These are phyloP conservation scores for Anoplophora glabripennis DNA, from an alignment of 1,140 invertebrate species.

Conservation along the genomic window DNA sequence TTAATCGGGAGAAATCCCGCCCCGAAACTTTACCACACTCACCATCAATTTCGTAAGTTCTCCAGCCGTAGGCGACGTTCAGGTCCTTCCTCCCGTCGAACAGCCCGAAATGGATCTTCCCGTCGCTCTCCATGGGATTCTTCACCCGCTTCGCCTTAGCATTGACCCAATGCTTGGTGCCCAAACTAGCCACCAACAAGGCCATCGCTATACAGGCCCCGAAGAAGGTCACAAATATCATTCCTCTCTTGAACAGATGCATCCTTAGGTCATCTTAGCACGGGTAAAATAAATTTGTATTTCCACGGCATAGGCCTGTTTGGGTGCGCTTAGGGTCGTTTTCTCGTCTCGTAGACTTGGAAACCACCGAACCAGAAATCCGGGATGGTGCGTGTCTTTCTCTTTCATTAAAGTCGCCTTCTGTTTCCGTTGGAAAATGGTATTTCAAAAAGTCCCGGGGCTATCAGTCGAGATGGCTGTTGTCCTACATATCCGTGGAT, in stretches of 20 bases:
- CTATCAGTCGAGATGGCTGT: no score
- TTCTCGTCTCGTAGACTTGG: no score
- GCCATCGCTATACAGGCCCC: conserved; percentile 79
- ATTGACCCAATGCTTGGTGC: conserved; percentile 85
- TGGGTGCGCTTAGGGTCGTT: no score
- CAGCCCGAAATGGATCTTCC: conserved; percentile 77
- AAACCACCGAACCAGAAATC: no score
- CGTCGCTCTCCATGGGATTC: conserved; percentile 69
- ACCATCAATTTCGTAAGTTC: conserved; percentile 72
- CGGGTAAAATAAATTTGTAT: background rate
- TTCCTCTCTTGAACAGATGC: conserved; percentile 66
- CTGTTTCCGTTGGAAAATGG: no score
- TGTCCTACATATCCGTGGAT: no score
- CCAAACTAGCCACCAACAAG: conserved; percentile 76
- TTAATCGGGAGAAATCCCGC: no score
- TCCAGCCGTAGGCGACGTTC: conserved; percentile 78
- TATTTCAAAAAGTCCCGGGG: no score
- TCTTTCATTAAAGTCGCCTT: no score
- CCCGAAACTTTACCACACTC: conserved; percentile 37
- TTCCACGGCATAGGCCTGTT: no score
- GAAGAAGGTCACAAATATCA: conserved; percentile 87
- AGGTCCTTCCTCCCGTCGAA: conserved; percentile 81
- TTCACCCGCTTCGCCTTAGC: conserved; percentile 67
- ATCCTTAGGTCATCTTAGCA: conserved; percentile 16
- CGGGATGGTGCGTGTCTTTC: no score